Evolutionary conservation across 2,113 vertebrate genomes (phyloP).

Genomic region (Rhegmatorhina hoffmannsi): DNA sequence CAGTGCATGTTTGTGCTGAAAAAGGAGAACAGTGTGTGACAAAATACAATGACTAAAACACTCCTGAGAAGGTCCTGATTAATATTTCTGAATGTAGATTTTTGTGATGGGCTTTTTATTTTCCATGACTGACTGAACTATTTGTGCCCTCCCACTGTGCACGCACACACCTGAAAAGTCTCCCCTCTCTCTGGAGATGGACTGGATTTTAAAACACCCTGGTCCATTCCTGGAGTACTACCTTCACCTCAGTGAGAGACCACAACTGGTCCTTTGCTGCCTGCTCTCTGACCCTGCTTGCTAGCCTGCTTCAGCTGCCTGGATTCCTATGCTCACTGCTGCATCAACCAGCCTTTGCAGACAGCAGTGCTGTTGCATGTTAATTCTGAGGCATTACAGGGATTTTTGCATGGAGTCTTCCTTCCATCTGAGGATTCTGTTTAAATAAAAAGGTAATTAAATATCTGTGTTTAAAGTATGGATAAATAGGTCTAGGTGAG

Average conservation of each 20-base stretch:
- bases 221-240: neutral
- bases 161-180: neutral
- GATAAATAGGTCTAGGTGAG: neutral
- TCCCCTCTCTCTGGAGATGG: neutral
- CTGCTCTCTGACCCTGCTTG: neutral
- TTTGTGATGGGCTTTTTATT: neutral
- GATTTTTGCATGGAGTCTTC: neutral
- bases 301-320: neutral
- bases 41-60: neutral
- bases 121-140: neutral
- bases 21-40: neutral
- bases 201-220: neutral
- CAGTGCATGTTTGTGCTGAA: neutral
- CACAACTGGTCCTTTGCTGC: neutral
- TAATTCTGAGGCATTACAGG: neutral
- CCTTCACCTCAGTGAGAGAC: neutral
- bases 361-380: neutral
- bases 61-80: neutral
- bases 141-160: neutral
- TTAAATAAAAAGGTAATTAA: neutral
- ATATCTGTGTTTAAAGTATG: neutral
- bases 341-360: neutral
- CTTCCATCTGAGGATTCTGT: neutral
- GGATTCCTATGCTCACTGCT: neutral
- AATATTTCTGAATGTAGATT: neutral